phyloP scores from a whole-genome alignment of 2,797 vertebrate genomes.

The Rhinogobio ventralis region DNA sequence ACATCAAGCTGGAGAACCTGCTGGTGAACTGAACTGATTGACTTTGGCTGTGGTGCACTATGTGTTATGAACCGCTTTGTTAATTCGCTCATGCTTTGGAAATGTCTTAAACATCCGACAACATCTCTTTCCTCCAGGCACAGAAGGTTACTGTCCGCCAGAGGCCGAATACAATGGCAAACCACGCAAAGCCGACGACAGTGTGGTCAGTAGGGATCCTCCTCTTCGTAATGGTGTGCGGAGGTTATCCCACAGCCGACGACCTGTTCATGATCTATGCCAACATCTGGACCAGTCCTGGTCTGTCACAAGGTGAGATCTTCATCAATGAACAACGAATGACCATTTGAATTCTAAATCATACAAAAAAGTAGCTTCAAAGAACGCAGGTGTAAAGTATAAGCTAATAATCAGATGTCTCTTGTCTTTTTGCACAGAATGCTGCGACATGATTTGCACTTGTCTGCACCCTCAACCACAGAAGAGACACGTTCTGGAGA shows the following conservation, averaged over 20 bases:
- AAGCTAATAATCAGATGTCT: not conserved
- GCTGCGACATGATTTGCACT: not conserved
- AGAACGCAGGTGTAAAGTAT: not conserved
- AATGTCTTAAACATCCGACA: too few relatives aligned
- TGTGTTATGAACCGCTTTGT: too few relatives aligned
- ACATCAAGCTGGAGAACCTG: too few relatives aligned
- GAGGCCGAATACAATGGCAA: not conserved
- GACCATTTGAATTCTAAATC: not conserved
- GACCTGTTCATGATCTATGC: not conserved
- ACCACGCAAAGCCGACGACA: not conserved
- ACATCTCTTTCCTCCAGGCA: not conserved
- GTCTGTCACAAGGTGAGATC: constrained; percentile 7
- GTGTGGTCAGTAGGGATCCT: not conserved
- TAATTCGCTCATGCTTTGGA: too few relatives aligned
- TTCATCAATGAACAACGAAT: not conserved
- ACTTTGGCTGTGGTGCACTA: too few relatives aligned
- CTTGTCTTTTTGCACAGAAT: not conserved
- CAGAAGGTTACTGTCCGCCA: not conserved
- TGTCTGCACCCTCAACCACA: not conserved
- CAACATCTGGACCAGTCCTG: not conserved
- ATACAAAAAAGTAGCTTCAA: not conserved
- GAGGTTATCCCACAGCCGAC: not conserved
- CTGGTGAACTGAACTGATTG: too few relatives aligned
- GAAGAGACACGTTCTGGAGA: not conserved
- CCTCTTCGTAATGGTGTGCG: not conserved